These are phyloP conservation scores for Pocillopora damicornis DNA, from an alignment of 64 coral and sea anemone species.

Conservation along the genomic window DNA sequence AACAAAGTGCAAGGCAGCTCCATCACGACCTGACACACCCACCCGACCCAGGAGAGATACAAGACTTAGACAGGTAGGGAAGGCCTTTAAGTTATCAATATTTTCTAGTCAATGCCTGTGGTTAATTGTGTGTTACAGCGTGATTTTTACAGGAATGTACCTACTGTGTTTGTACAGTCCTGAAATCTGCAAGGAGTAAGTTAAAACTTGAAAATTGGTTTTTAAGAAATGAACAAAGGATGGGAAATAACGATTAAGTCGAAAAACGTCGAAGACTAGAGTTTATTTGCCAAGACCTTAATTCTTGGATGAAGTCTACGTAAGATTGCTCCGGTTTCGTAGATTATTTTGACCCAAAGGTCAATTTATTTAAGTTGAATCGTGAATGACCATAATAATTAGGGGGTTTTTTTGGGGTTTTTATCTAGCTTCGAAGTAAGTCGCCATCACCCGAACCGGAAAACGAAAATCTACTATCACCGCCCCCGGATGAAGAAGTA, in stretches of 20 bases:
- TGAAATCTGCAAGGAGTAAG: too few species aligned
- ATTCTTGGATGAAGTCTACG: too few species aligned
- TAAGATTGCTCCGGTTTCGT: too few species aligned
- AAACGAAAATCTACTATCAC: background rate
- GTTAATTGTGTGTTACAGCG: too few species aligned
- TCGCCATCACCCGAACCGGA: constrained; percentile 20
- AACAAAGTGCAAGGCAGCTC: constrained; percentile 45
- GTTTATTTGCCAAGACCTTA: too few species aligned
- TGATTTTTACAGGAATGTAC: too few species aligned
- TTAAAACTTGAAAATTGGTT: background rate
- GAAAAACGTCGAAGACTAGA: too few species aligned
- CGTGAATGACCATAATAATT: background rate
- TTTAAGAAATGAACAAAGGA: background rate
- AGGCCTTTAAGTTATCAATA: background rate
- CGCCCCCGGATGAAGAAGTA: background rate
- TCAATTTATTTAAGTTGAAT: too few species aligned
- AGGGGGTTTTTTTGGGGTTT: background rate
- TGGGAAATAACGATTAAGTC: too few species aligned
- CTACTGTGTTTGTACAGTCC: too few species aligned
- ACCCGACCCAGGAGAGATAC: constrained; percentile 34
- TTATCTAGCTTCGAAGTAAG: constrained; percentile 39
- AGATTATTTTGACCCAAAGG: too few species aligned
- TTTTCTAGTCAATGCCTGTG: background rate
- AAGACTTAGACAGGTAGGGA: constrained; percentile 65
- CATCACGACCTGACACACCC: constrained; percentile 31